phyloP scores from a whole-genome alignment of 2,888 invertebrate species.

The Globia sparganii region DNA sequence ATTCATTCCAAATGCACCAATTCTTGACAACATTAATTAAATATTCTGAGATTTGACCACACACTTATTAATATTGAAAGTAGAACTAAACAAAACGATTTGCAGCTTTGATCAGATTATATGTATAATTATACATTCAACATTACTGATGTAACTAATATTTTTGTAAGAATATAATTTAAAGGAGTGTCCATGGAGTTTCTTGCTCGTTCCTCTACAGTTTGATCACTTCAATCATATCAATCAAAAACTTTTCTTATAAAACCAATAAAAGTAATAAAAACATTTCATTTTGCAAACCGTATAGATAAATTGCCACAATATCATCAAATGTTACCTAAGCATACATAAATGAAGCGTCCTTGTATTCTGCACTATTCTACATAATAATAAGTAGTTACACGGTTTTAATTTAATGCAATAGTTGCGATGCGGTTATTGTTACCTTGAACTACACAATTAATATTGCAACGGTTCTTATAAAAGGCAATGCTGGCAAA shows the following conservation, averaged over 20 bases:
- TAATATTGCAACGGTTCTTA: constrained; percentile 27
- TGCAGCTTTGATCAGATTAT: not conserved
- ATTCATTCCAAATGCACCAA: not conserved
- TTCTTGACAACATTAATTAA: not conserved
- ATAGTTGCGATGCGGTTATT: not conserved
- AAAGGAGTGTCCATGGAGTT: no score
- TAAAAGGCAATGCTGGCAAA: not conserved
- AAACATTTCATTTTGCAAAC: constrained; percentile 10
- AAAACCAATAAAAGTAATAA: constrained; percentile 3
- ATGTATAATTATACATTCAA: no score
- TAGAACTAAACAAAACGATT: constrained; percentile 9
- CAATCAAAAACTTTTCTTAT: constrained; percentile 5
- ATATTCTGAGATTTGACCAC: not conserved
- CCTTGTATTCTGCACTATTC: not conserved
- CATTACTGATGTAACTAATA: no score
- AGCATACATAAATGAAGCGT: not conserved
- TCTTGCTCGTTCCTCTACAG: no score
- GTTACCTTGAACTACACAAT: constrained; percentile 43
- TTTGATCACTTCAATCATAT: constrained; percentile 15
- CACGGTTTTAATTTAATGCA: constrained; percentile 8
- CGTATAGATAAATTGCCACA: not conserved
- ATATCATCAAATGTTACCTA: constrained; percentile 2
- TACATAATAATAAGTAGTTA: constrained; percentile 19
- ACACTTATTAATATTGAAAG: constrained; percentile 6
- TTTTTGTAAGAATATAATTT: no score